Evolutionary conservation across 2,113 vertebrate genomes (phyloP).

Genomic region (Onychorhynchus coronatus): DNA sequence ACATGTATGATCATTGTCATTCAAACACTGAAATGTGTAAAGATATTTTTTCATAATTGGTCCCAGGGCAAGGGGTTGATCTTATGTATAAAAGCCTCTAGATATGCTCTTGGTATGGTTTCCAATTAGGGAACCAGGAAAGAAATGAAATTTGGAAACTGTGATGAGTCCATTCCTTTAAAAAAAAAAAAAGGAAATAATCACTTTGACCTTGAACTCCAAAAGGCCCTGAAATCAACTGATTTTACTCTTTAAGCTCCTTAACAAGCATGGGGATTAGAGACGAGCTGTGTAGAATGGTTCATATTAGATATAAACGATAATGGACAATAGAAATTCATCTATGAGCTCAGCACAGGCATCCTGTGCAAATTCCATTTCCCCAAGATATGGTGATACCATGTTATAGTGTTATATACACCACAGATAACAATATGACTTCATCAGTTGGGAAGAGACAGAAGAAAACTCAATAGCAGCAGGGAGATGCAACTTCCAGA

Average conservation of each 20-base stretch:
- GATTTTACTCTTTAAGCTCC: slow-evolving; percentile 77
- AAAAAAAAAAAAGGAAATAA: slow-evolving; percentile 68
- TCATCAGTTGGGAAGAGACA: slow-evolving; percentile 9
- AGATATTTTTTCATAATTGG: slow-evolving; percentile 75
- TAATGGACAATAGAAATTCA: slow-evolving; percentile 71
- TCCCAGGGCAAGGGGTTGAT: slow-evolving; percentile 75
- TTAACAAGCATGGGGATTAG: slow-evolving; percentile 76
- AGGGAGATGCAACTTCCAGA: not conserved
- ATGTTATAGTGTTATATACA: slow-evolving; percentile 8
- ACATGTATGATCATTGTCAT: slow-evolving; percentile 65
- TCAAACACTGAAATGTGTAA: slow-evolving; percentile 66
- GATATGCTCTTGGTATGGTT: slow-evolving; percentile 65
- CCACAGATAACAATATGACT: slow-evolving; percentile 6
- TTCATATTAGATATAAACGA: slow-evolving; percentile 73
- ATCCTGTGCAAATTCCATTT: slow-evolving; percentile 62
- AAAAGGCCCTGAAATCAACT: slow-evolving; percentile 78
- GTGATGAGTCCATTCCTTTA: slow-evolving; percentile 63
- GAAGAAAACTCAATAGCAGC: not conserved
- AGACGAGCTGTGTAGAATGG: slow-evolving; percentile 55
- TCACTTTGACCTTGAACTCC: slow-evolving; percentile 82
- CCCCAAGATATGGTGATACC: slow-evolving; percentile 47
- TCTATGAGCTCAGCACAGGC: slow-evolving; percentile 56
- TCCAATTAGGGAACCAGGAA: slow-evolving; percentile 75
- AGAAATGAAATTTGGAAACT: slow-evolving; percentile 72
- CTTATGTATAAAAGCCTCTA: slow-evolving; percentile 66